Conservation (phyloP, 1,140 invertebrate species). For the Sarcophaga bullata region DNA sequence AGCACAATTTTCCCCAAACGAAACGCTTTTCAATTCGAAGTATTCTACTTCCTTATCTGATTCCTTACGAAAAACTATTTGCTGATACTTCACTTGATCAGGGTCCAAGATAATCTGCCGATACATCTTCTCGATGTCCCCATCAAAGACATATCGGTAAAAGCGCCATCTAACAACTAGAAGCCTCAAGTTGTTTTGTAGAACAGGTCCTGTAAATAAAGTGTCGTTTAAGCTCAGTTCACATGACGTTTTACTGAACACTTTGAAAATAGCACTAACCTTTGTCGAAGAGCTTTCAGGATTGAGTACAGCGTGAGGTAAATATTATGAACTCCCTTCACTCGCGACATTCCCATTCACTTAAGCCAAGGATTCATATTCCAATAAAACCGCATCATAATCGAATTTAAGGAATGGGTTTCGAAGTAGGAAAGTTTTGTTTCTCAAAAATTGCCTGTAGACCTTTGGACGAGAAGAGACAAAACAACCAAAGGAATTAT, state of each 20-base stretch:
- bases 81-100: background rate
- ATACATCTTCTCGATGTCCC: constrained; percentile 36
- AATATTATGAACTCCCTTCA: background rate
- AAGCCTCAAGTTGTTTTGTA: background rate
- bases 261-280: constrained; percentile 26
- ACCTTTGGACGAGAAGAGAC: background rate
- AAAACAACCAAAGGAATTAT: background rate
- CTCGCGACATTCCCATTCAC: background rate
- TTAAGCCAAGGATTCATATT: background rate
- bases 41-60: background rate
- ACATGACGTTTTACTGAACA: background rate
- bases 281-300: constrained; percentile 28
- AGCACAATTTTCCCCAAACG: constrained; percentile 20
- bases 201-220: constrained; percentile 19
- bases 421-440: background rate
- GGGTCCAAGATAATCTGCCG: background rate
- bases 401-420: background rate
- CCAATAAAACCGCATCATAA: no score
- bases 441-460: background rate
- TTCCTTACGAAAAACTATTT: constrained; percentile 1
- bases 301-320: constrained; percentile 5
- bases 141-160: constrained; percentile 4
- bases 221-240: constrained; percentile 9
- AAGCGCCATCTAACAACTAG: background rate
- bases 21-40: constrained; percentile 16